Percentiles rank a stretch among this genome's conserved stretches.
Conservation (phyloP, 2,113 vertebrate species). For the Herpetotheres cachinnans region DNA sequence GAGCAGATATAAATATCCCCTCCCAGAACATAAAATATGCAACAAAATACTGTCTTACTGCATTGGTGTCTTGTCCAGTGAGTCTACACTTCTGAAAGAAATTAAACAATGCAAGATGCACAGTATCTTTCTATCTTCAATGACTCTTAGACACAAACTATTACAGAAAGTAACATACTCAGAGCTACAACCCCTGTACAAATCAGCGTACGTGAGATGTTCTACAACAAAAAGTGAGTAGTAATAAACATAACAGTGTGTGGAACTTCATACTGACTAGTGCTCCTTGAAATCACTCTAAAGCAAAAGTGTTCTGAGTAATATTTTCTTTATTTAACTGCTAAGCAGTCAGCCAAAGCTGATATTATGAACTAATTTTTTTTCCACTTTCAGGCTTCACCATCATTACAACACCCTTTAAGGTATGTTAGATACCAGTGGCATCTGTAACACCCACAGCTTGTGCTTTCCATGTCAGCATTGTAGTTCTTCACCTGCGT, state of each 20-base stretch:
- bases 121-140: neutral
- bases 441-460: neutral
- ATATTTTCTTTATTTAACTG: neutral
- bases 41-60: conserved; percentile 22
- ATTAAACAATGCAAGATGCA: neutral
- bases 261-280: neutral
- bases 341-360: neutral
- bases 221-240: neutral
- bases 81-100: neutral
- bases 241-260: neutral
- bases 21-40: conserved; percentile 54
- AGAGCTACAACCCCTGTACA: neutral
- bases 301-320: neutral
- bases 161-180: neutral
- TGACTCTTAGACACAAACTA: neutral
- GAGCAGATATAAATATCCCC: conserved; percentile 38
- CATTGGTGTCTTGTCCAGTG: neutral
- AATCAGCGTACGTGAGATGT: fast-evolving
- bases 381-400: neutral
- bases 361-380: neutral
- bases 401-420: neutral
- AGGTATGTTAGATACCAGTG: neutral
- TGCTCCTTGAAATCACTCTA: neutral
- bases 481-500: neutral
- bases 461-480: neutral